A percentile compares a stretch with the other conserved stretches of the same genome.
phyloP scores from a whole-genome alignment of 2,797 vertebrate species.

The Cottoperca gobio region DNA sequence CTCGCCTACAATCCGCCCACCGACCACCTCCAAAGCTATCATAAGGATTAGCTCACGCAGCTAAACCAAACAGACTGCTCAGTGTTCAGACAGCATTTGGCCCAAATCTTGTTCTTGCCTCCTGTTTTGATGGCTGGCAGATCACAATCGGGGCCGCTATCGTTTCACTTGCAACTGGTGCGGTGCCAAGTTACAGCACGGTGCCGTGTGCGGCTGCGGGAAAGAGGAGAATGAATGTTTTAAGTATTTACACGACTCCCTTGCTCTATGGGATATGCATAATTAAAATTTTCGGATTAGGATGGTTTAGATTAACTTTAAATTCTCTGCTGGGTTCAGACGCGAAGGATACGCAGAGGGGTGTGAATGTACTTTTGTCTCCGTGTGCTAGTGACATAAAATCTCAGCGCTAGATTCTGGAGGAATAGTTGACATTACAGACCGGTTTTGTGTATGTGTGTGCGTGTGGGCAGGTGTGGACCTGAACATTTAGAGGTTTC shows the following conservation, averaged over 20 bases:
- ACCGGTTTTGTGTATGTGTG: conserved; percentile 38
- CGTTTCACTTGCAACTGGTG: conserved; percentile 61
- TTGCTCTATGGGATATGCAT: conserved; percentile 78
- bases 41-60: conserved; percentile 82
- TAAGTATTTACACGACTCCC: conserved; percentile 69
- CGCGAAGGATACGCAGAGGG: conserved; percentile 32
- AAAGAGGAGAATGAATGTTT: conserved; percentile 66
- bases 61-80: conserved; percentile 80
- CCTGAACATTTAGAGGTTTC: conserved; percentile 69
- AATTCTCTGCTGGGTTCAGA: conserved; percentile 67
- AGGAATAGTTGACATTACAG: conserved; percentile 7
- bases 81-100: conserved; percentile 76
- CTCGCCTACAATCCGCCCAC: conserved; percentile 83
- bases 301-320: conserved; percentile 77
- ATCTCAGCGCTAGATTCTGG: conserved; percentile 16
- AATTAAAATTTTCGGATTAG: conserved; percentile 80
- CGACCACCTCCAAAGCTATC: conserved; percentile 81
- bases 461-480: conserved; percentile 58
- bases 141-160: conserved; percentile 59
- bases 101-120: conserved; percentile 73
- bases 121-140: conserved; percentile 75
- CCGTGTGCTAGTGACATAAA: conserved; percentile 28
- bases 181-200: conserved; percentile 55
- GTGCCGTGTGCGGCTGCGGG: conserved; percentile 36
- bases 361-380: conserved; percentile 31